A percentile compares a stretch with the other conserved stretches of the same genome.
Conservation (phyloP, 2,797 vertebrate species). For the Iguana delicatissima region DNA sequence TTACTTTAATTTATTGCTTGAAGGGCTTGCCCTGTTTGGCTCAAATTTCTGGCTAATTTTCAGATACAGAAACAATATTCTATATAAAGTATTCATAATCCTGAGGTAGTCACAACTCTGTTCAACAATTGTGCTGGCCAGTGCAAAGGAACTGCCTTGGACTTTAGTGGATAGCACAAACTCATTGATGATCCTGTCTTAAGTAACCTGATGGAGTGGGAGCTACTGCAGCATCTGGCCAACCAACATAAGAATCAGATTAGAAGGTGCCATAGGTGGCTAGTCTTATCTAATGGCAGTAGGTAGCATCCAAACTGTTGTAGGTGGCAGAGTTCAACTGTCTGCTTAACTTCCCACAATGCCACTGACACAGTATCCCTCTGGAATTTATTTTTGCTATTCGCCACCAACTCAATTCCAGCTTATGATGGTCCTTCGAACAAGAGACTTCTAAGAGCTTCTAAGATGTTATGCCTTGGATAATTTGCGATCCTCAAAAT, state of each 20-base stretch:
- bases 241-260: background rate
- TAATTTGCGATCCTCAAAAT: no score
- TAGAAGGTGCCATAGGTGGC: background rate
- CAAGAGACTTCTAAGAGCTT: no score
- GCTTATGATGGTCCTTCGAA: no score
- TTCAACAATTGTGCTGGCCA: background rate
- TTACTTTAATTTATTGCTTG: constrained; percentile 51
- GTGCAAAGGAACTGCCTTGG: background rate
- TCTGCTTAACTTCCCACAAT: background rate
- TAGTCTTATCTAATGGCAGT: background rate
- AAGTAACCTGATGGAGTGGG: background rate
- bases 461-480: no score
- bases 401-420: no score
- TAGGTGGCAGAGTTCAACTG: background rate
- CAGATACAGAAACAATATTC: background rate
- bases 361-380: background rate
- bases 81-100: background rate
- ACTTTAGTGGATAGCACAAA: background rate
- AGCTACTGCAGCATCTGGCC: background rate
- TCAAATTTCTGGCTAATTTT: background rate
- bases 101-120: background rate
- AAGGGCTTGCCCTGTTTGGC: constrained; percentile 4
- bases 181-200: background rate
- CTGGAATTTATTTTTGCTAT: no score
- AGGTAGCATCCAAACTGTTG: background rate